Percentiles rank a stretch among this genome's conserved stretches.
Conservation (phyloP, 2,113 vertebrate genomes). For the human region DNA sequence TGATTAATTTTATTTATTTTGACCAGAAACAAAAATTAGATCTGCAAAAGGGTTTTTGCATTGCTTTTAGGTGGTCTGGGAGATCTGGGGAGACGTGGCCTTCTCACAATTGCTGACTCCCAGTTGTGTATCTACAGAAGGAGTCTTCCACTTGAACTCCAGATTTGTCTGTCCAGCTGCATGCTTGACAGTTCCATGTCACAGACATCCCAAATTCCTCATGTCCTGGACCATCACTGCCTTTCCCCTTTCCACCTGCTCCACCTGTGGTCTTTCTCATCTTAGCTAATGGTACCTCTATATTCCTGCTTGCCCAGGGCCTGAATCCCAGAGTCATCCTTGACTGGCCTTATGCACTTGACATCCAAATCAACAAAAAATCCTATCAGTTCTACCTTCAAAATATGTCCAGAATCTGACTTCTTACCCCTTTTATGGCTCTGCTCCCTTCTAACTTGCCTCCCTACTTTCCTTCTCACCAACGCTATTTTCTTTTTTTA, state of each 20-base stretch:
- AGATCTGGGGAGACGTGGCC: neutral
- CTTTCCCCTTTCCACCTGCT: neutral
- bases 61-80: neutral
- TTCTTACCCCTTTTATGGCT: neutral
- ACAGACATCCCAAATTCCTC: neutral
- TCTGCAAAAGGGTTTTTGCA: neutral
- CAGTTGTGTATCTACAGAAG: neutral
- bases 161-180: neutral
- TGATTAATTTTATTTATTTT: conserved; percentile 31
- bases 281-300: neutral
- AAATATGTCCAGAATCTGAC: neutral
- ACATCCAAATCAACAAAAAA: neutral
- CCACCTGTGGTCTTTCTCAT: neutral
- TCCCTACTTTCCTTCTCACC: neutral
- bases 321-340: neutral
- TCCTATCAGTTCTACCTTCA: neutral
- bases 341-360: neutral
- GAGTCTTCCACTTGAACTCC: neutral
- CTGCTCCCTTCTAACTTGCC: neutral
- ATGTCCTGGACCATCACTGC: neutral
- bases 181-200: neutral
- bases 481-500: neutral
- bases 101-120: neutral
- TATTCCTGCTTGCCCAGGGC: neutral
- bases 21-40: neutral